Conservation (phyloP, 2,113 vertebrate genomes). For the Scomber japonicus region DNA sequence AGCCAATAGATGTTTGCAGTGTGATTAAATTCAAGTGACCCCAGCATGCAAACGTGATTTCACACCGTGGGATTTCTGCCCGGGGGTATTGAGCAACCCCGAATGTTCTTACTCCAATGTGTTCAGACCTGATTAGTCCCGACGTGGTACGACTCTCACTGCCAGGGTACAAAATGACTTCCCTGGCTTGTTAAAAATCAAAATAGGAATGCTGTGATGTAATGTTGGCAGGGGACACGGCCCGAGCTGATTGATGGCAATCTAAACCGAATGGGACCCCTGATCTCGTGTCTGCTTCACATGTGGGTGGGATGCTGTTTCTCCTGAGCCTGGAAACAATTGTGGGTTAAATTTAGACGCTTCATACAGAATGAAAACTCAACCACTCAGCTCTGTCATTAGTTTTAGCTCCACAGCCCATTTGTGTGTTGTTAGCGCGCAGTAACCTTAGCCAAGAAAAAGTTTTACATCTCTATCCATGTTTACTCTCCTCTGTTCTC, state of each 20-base stretch:
- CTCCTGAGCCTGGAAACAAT: slow-evolving; percentile 74
- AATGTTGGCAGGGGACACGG: slow-evolving; percentile 65
- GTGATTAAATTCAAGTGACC: slow-evolving; percentile 47
- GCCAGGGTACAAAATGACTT: slow-evolving; percentile 59
- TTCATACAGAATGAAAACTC: slow-evolving; percentile 55
- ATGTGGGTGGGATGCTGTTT: slow-evolving; percentile 67
- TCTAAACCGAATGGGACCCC: slow-evolving; percentile 56
- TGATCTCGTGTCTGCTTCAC: slow-evolving; percentile 57
- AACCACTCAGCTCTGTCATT: slow-evolving; percentile 62
- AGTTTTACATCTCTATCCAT: slow-evolving; percentile 66
- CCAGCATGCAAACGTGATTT: slow-evolving; percentile 60
- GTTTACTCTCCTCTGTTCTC: slow-evolving; percentile 50
- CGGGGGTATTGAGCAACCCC: slow-evolving; percentile 41
- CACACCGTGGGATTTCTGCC: slow-evolving; percentile 49
- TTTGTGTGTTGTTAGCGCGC: slow-evolving; percentile 63
- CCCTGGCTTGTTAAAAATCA: slow-evolving; percentile 58
- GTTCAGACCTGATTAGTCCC: slow-evolving; percentile 57
- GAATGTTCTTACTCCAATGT: slow-evolving; percentile 66
- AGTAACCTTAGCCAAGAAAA: slow-evolving; percentile 65
- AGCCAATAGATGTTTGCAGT: slow-evolving; percentile 45
- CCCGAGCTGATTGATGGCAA: slow-evolving; percentile 68
- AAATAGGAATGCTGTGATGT: slow-evolving; percentile 73
- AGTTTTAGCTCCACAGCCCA: slow-evolving; percentile 44
- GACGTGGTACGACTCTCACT: slow-evolving; percentile 39
- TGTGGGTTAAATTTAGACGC: slow-evolving; percentile 73